Evolutionary conservation across 2,888 invertebrate species (phyloP), one percentile per base, ranked within the genome.

Genomic region (Lapara coniferarum): DNA sequence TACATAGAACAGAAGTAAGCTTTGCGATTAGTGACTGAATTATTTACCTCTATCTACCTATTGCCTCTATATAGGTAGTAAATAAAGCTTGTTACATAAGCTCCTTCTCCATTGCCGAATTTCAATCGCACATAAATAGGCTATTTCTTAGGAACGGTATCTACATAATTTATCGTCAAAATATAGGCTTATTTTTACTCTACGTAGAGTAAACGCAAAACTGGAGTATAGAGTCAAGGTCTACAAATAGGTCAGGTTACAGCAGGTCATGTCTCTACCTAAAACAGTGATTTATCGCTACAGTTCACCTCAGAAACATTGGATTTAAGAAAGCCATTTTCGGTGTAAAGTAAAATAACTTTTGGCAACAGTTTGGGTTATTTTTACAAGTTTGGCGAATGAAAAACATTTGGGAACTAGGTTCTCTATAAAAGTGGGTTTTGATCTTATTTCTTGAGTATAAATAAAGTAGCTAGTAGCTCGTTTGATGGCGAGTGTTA

Each of bases 211-310:
- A 30, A 49, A 30, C 4, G 66, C 52, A 51, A 37, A 37, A 53
- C 12, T 44, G 37, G 44, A 51, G 19, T 30, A 5, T 12, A 30
- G 66, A 53, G 30, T 51, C 53, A 53, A 53, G 63, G 63, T 63
- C 46, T 49, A 59, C 46, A 58, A 59, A 46, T 46, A 59, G 59
- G 16, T 16, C 46, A 46, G n/a, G 63, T 63, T 63, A 49, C 46
- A 46, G 12, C n/a, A 63, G 63, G 63, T 63, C 63, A 16, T 8
- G 49, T 16, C 13, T 63, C 49, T 63, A 63, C 44, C n/a, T 59
- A 59, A 63, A 25, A 19, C 13, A 14, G 49, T 63, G 63, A 63
- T 63, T 63, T 63, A 63, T 63, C 44, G 16, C 16, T 19, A 49
- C 19, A 63, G 49, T 63, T 63, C 63, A 46, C 46, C 25, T 6